phyloP scores from a whole-genome alignment of 2,888 invertebrate genomes.

The Loripinus fragilis region DNA sequence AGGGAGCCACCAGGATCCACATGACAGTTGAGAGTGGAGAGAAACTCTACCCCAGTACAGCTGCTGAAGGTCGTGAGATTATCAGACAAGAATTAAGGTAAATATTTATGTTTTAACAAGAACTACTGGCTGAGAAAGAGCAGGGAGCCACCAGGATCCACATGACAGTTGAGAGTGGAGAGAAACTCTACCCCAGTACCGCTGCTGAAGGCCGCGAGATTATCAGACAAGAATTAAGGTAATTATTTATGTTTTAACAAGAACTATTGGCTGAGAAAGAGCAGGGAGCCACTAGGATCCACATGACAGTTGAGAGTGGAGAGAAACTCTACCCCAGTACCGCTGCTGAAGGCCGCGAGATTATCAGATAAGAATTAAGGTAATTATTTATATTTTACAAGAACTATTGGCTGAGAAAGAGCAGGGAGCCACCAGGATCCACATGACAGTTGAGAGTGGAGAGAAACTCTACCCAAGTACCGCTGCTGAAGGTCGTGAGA shows the following conservation, averaged over 20 bases:
- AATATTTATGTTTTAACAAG: slow-evolving; percentile 84
- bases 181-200: slow-evolving; percentile 93
- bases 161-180: too few relatives aligned
- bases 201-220: slow-evolving; percentile 94
- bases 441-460: slow-evolving; percentile 93
- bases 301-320: too few relatives aligned
- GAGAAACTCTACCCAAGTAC: slow-evolving; percentile 94
- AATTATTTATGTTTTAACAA: too few relatives aligned
- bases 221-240: slow-evolving; percentile 92
- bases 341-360: slow-evolving; percentile 93
- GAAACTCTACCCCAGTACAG: slow-evolving; percentile 93
- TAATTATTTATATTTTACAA: too few relatives aligned
- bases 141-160: slow-evolving; percentile 90
- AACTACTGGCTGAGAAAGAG: slow-evolving; percentile 91
- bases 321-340: slow-evolving; percentile 94
- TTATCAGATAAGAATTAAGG: slow-evolving; percentile 92
- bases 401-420: slow-evolving; percentile 91
- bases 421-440: slow-evolving; percentile 90
- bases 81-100: slow-evolving; percentile 89
- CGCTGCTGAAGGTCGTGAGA: slow-evolving; percentile 93
- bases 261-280: slow-evolving; percentile 91
- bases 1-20: slow-evolving; percentile 91
- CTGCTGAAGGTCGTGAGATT: slow-evolving; percentile 93
- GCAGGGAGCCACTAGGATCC: slow-evolving; percentile 91
- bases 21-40: slow-evolving; percentile 94